Base-by-base conservation (phyloP, 2,113 vertebrate genomes). In the Actenoides hombroni region DNA sequence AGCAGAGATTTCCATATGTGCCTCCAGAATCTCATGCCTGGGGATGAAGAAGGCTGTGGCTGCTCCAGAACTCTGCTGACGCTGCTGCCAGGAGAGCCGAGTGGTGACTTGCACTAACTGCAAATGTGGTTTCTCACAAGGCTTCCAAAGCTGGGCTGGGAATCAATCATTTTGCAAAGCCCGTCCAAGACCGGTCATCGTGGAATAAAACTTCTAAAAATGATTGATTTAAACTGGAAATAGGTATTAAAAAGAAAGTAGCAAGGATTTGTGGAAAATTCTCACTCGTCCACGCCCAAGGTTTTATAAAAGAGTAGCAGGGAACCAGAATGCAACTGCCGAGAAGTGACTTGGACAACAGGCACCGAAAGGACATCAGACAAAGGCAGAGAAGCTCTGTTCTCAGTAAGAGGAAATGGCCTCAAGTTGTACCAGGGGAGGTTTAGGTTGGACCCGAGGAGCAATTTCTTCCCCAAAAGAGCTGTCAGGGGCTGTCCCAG, bases 231-330 rank as follows among this genome's bases (percentile, higher is more conserved):
- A 13, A 16, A 51, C 18, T 24, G 33, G 53, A 65, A 49, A 60
- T 24, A 8, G 9, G 5, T 3, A 3, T n/a, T 13, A 12, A 12
- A 28, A 17, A 31, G 56, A 28, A 16, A 37, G 57, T 0, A 5
- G n/a, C 1, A 5, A 3, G 49, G 49, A 20, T 11, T 26, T 9
- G 1, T 21, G 64, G 51, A 35, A 37, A 60, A 48, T 7, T 4
- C 26, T 18, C 21, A 1, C n/a, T 59, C 19, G 28, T 35, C 48
- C 42, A 9, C 0, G 0, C 16, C 24, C 25, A 20, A 23, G 33
- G 20, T 2, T 65, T 28, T 4, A 13, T 10, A 14, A 33, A 51
- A 12, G 15, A 24, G 39, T 48, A 78, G 51, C 11, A 13, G 28
- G 4, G 28, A 17, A 33, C 8, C 42, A 26, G 63, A 29, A 4